Evolutionary conservation across 2,113 vertebrate genomes (phyloP), one percentile per base, ranked within the genome.

Genomic region (Leucopsar rothschildi): DNA sequence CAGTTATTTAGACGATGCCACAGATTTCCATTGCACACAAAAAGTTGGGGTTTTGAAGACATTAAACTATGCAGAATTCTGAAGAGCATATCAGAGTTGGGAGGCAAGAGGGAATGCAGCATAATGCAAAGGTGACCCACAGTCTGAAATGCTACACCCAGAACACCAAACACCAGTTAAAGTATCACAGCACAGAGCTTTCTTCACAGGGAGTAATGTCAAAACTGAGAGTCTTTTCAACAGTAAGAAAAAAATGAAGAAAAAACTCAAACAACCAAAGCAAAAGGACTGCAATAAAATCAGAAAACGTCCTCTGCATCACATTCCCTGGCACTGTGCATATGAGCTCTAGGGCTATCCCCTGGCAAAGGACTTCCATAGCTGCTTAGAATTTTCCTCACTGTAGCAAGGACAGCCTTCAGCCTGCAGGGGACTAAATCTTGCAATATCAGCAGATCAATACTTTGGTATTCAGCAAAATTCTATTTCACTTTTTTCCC

Each of bases 401-500:
- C 47, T 72, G 12, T 64, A 76, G 37, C 52, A 55, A 23, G 57
- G 53, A 80, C 44, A 76, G 42, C 13, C 61, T 79, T 91, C 84
- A 82, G 22, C 31, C 72, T 80, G 63, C 31, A 76, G 18, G 31
- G 27, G 23, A 86, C 42, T 44, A 44, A 44, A 47, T 5, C 37
- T 49, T 57, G 35, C 44, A 35, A 15, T 44, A 53, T 76, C 76
- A 86, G 71, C 76, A 88, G 27, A 82, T 86, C 63, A 64, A 63
- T 72, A 86, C 29, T 82, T 66, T 42, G 49, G 21, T 83, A 77
- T 77, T 89, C 93, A 93, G 76, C 71, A 91, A 75, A 89, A 86
- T 15, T 42, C 2, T 49, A 4, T 37, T 55, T 88, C 35, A 39
- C 19, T 88, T 93, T 49, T 89, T 31, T 24, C 5, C n/a, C 20